Evolutionary conservation across 2,797 vertebrate genomes (phyloP).

Genomic region (Delichon dasypus): DNA sequence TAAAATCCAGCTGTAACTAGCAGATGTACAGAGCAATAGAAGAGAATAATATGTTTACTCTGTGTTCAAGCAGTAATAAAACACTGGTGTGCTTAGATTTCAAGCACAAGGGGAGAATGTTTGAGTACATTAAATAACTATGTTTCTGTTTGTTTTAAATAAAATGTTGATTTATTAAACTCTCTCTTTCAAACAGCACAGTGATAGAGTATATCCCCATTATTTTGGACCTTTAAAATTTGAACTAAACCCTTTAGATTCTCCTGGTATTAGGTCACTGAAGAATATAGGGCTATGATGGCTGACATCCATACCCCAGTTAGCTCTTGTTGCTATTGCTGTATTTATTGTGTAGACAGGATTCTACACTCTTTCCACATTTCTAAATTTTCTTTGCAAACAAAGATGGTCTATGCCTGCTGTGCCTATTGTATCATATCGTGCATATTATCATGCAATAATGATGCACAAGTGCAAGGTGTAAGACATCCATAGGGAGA

Average conservation of each 20-base stretch:
- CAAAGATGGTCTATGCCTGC: not conserved
- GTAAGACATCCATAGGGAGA: not conserved
- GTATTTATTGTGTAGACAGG: not conserved
- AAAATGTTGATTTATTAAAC: not conserved
- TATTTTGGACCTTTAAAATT: not conserved
- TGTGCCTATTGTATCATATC: fast-evolving
- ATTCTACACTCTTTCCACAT: not conserved
- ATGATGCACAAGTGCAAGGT: not conserved
- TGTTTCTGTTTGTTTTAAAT: not conserved
- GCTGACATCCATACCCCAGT: not conserved
- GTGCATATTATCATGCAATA: not conserved
- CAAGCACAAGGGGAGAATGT: not conserved
- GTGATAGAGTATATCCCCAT: not conserved
- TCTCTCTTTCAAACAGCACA: not conserved
- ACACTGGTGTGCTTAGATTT: not conserved
- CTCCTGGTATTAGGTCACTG: not conserved
- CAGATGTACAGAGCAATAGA: not conserved
- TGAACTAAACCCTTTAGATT: not conserved
- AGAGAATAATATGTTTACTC: not conserved
- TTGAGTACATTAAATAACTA: not conserved
- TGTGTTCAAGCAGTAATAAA: not conserved
- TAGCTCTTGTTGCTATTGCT: not conserved
- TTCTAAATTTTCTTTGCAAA: not conserved
- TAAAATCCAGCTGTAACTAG: not conserved
- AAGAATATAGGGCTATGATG: not conserved